Evolutionary conservation across 2,113 vertebrate species (phyloP), one percentile per base, ranked within the genome.

Genomic region (Tor tambroides): DNA sequence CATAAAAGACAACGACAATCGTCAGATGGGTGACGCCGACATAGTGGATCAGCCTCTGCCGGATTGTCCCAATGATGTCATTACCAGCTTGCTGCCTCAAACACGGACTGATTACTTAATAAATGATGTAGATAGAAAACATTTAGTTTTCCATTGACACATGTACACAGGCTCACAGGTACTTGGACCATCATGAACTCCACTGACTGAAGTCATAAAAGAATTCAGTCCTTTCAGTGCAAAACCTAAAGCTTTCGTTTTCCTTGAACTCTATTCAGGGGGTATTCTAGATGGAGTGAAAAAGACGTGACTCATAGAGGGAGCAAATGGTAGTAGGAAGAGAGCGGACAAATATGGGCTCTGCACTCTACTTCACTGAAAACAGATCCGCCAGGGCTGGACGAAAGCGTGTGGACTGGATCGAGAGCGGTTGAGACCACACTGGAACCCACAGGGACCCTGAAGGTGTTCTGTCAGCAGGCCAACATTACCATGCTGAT

Each of bases 51-150:
- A 82, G 79, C 51, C 63, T 85, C 87, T 76, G 28, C 75, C 82
- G 59, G 85, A 90, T 91, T 89, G 85, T 89, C 85, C 82, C 15
- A 43, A 69, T 93, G 93, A 94, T 91, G 92, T 94, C 93, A 94
- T 91, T 85, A 90, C 91, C 90, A 92, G 92, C 51, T 59, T 59
- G 54, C 54, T 59, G 54, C 90, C 89, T 87, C 21, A 87, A 71
- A 65, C 91, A 93, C 21, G 14, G n/a, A 63, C 80, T 77, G 63
- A 56, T 67, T 35, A 75, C 35, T 67, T 43, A 69, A 49, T 65
- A 59, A 51, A 67, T 28, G 56, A 76, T 46, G 46, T 46, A 17
- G 38, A 81, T 61, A 77, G 43, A 80, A 59, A 41, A 63, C 41
- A 35, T 83, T 41, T 51, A 65, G 14, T 85, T 71, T 87, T 67